A percentile compares a stretch with the other conserved stretches of the same genome.
These are phyloP conservation scores for Crocuta crocuta DNA, from an alignment of 2,113 vertebrate genomes.

Conservation along the genomic window DNA sequence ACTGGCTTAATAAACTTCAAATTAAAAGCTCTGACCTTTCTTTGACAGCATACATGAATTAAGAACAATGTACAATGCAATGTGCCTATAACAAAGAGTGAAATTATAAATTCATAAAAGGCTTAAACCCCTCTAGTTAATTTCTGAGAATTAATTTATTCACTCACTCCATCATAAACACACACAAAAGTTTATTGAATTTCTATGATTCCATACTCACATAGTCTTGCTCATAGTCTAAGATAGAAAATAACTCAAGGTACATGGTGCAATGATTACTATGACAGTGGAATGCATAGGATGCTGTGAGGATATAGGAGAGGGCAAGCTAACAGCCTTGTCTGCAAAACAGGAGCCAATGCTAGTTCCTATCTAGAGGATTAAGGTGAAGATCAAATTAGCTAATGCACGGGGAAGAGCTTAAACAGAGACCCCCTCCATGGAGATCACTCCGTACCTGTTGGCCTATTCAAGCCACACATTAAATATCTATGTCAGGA, in stretches of 20 bases:
- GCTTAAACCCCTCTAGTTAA: slow-evolving; percentile 9
- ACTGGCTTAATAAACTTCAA: not conserved
- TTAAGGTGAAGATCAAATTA: not conserved
- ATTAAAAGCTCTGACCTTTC: slow-evolving; percentile 49
- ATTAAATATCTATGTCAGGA: not conserved
- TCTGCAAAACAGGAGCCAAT: not conserved
- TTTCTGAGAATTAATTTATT: slow-evolving; percentile 47
- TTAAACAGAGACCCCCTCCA: not conserved
- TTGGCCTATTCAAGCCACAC: not conserved
- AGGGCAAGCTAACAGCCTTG: not conserved
- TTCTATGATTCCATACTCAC: not conserved
- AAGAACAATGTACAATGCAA: slow-evolving; percentile 12
- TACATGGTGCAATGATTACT: not conserved
- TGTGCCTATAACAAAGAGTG: not conserved
- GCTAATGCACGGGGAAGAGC: too few relatives aligned
- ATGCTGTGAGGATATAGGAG: not conserved
- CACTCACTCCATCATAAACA: not conserved
- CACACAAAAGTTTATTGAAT: not conserved
- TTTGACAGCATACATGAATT: not conserved
- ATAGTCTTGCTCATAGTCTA: not conserved
- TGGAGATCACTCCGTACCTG: not conserved
- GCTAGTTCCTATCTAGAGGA: not conserved
- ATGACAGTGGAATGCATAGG: not conserved
- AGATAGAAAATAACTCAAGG: not conserved
- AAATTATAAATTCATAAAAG: slow-evolving; percentile 44